phyloP scores from a whole-genome alignment of 2,797 vertebrate species.

The Hozukius guyotensis region DNA sequence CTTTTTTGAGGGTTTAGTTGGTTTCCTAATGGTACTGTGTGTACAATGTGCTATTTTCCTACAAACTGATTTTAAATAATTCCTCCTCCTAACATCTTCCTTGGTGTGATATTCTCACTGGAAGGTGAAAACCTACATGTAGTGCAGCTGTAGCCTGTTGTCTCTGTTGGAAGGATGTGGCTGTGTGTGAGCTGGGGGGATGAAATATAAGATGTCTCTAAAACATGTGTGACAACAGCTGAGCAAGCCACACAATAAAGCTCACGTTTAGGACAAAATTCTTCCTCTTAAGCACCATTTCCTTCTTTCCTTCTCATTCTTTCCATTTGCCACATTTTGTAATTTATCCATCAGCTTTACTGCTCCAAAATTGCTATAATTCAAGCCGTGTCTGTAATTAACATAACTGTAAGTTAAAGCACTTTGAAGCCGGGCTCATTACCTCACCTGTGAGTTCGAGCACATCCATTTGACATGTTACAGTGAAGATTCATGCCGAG shows the following conservation, averaged over 20 bases:
- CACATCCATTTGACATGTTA: conserved; percentile 9
- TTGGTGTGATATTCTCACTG: background rate
- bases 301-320: background rate
- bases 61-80: background rate
- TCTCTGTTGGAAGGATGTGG: conserved; percentile 21
- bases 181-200: conserved; percentile 7
- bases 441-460: conserved; percentile 17
- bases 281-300: background rate
- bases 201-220: conserved; percentile 33
- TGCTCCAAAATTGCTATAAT: conserved; percentile 35
- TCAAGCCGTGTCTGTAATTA: conserved; percentile 40
- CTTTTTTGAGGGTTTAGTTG: background rate
- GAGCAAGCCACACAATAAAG: conserved; percentile 29
- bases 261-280: conserved; percentile 20
- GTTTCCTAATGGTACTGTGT: background rate
- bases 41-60: background rate
- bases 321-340: conserved; percentile 21
- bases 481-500: conserved; percentile 21
- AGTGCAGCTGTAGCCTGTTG: background rate
- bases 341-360: conserved; percentile 9
- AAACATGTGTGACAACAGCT: conserved; percentile 65
- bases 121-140: conserved; percentile 4
- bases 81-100: background rate
- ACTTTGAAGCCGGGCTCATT: conserved; percentile 29
- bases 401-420: conserved; percentile 22